Conservation (phyloP, 2,113 vertebrate species). For the Nibea coibor region DNA sequence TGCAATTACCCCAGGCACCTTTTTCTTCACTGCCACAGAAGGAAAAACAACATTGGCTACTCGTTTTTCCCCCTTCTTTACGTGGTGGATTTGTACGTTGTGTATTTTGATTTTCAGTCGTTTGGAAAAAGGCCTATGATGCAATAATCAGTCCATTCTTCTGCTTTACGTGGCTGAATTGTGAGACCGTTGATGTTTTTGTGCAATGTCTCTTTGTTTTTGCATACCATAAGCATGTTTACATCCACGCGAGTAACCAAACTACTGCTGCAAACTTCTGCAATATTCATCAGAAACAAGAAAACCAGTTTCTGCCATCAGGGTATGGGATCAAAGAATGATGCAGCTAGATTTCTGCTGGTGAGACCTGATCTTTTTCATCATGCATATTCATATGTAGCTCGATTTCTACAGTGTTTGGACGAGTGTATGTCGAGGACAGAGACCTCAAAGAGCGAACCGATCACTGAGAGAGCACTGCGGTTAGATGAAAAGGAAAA, state of each 20-base stretch:
- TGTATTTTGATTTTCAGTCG: neutral
- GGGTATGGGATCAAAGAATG: too few relatives aligned
- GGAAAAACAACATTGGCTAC: neutral
- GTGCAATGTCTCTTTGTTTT: conserved; percentile 5
- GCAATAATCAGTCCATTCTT: neutral
- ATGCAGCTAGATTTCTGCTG: too few relatives aligned
- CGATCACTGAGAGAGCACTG: too few relatives aligned
- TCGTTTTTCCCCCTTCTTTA: neutral
- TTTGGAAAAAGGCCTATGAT: neutral
- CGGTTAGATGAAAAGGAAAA: too few relatives aligned
- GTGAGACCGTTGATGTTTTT: neutral
- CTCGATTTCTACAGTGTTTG: neutral
- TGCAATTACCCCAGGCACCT: neutral
- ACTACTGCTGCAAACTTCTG: neutral
- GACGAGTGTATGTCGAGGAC: too few relatives aligned
- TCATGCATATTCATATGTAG: neutral
- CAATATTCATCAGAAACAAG: too few relatives aligned
- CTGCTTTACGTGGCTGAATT: neutral
- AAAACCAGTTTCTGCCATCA: too few relatives aligned
- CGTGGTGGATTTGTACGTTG: neutral
- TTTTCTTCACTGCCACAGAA: conserved; percentile 3
- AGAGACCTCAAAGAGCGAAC: too few relatives aligned
- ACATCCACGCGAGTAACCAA: neutral
- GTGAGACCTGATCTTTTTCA: neutral
- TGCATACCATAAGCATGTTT: neutral